Base-by-base conservation (phyloP, 2,113 vertebrate species). In the Platysternon megacephalum region DNA sequence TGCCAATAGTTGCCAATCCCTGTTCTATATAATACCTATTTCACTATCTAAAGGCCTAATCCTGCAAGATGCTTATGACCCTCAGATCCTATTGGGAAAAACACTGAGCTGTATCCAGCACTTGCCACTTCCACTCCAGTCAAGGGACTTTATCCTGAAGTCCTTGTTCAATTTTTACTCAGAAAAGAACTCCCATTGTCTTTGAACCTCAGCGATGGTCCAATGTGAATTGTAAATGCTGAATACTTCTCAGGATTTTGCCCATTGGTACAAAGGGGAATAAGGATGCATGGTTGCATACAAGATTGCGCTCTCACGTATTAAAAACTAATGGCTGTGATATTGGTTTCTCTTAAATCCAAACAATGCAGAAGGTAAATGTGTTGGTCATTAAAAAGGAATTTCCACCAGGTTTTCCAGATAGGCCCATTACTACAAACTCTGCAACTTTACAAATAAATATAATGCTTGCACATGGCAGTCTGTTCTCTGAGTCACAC, bases 11-110 rank as follows among this genome's bases (percentile, higher is more conserved):
- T 53, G 21, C 52, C 21, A 7, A 53, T 53, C 8, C 52, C 52
- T 56, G 11, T 28, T 56, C 55, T 56, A 56, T 56, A 28, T 58
- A 58, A 58, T 58, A 76, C 11, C 11, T 42, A 44, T 76, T 76
- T 76, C 42, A 44, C 11, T 76, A 28, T 7, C 74, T 46, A 76
- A 76, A 14, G 74, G 42, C 42, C 74, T 22, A 46, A 46, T 46
- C 24, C 74, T 44, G 11, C 42, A 76, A 46, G 11, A 14, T 76
- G 6, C 39, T 44, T 42, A 76, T 13, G 85, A 26, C 9, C 88
- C 0, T 0, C 32, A 76, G 1, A 2, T 11, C 52, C 2, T 0
- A 0, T 58, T 79, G 46, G 14, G 29, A 58, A 91, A 93, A 83
- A 91, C 29, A 65, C 4, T 79, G 44, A 72, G 3, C 1, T 0